phyloP scores from a whole-genome alignment of 2,888 invertebrate species.

The Oasisia sp. region DNA sequence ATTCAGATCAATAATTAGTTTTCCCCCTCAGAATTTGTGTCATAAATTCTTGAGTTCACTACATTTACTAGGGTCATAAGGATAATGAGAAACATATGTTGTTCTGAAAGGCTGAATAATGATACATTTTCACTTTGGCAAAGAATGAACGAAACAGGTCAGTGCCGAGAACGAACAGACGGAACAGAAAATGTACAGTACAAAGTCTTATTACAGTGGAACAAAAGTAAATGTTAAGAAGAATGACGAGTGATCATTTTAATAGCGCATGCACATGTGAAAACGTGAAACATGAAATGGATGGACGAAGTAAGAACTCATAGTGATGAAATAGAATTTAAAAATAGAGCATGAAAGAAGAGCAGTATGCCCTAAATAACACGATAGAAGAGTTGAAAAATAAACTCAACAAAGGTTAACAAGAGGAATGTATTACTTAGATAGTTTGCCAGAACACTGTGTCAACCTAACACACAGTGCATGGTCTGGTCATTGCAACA shows the following conservation, averaged over 20 bases:
- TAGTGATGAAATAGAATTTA: background rate
- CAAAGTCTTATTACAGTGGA: no score
- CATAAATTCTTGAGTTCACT: no score
- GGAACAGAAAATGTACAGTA: no score
- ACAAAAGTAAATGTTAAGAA: no score
- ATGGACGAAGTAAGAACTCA: background rate
- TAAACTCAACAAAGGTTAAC: background rate
- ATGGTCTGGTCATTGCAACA: background rate
- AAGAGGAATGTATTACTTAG: background rate
- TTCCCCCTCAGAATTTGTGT: no score
- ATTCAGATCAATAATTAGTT: no score
- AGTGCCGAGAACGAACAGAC: background rate
- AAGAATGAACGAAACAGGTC: background rate
- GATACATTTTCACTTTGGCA: background rate
- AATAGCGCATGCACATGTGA: background rate
- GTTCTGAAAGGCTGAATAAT: background rate
- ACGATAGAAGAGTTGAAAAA: background rate
- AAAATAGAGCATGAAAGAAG: background rate
- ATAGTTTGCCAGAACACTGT: background rate
- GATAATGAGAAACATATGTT: no score
- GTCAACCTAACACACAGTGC: background rate
- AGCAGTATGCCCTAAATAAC: background rate
- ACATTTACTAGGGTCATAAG: no score
- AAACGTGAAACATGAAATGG: background rate
- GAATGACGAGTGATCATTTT: no score